Conservation (phyloP, 1,140 invertebrate species). For the Ceratosolen fusciceps region DNA sequence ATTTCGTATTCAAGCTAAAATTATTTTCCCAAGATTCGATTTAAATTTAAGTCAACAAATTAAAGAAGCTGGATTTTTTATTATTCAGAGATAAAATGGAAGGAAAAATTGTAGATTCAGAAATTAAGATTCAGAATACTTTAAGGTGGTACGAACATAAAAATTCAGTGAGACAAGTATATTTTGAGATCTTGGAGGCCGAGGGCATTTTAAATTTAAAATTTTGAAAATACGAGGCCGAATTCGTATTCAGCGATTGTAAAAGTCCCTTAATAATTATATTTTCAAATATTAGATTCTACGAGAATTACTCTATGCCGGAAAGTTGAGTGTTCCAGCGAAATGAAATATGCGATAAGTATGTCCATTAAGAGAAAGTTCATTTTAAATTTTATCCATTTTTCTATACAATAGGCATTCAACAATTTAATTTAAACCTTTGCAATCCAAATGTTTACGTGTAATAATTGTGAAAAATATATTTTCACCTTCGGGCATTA, state of each 20-base stretch:
- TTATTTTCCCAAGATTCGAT: neutral
- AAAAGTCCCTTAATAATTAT: neutral
- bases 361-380: too few relatives aligned
- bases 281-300: constrained; percentile 11
- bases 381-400: too few relatives aligned
- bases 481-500: too few relatives aligned
- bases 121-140: constrained; percentile 7
- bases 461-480: too few relatives aligned
- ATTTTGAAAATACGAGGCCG: neutral
- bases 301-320: neutral
- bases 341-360: neutral
- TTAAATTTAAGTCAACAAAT: neutral
- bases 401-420: too few relatives aligned
- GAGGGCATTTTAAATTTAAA: neutral
- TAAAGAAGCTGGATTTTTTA: neutral
- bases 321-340: neutral
- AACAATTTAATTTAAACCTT: too few relatives aligned
- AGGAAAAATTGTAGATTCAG: neutral
- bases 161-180: neutral
- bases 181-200: neutral
- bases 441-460: too few relatives aligned
- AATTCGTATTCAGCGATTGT: neutral
- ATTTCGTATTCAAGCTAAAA: too few relatives aligned
- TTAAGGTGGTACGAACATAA: neutral
- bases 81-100: neutral